Conservation (phyloP, 2,888 invertebrate genomes). For the Deilephila porcellus region DNA sequence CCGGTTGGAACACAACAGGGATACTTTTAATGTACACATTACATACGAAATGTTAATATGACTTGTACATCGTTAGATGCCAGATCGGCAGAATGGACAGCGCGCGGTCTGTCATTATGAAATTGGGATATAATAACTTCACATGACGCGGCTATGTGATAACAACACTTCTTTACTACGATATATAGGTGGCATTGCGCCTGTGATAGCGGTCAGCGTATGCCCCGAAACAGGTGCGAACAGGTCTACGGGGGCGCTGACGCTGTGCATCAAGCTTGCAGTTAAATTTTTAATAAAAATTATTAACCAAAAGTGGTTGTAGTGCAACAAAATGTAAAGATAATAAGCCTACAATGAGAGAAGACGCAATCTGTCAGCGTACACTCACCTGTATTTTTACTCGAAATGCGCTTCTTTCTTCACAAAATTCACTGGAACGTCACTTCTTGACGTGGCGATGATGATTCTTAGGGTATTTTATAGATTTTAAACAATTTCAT, state of each 20-base stretch:
- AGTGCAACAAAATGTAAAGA: slow-evolving; percentile 56
- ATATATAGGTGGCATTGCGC: slow-evolving; percentile 39
- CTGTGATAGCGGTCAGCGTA: slow-evolving; percentile 48
- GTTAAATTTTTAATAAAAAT: not conserved
- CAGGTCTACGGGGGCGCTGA: slow-evolving; percentile 28
- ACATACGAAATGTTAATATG: slow-evolving; percentile 59
- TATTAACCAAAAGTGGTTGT: slow-evolving; percentile 54
- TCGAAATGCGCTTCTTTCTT: slow-evolving; percentile 70
- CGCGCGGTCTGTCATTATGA: slow-evolving; percentile 72
- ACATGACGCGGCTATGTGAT: slow-evolving; percentile 57
- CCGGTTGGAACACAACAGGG: slow-evolving; percentile 69
- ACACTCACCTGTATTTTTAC: slow-evolving; percentile 80
- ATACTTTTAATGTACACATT: slow-evolving; percentile 58
- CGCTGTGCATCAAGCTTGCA: not conserved
- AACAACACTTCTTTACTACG: slow-evolving; percentile 51
- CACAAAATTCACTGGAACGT: slow-evolving; percentile 74
- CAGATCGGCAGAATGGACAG: slow-evolving; percentile 67
- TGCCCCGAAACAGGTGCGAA: slow-evolving; percentile 58
- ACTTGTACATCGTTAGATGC: slow-evolving; percentile 70
- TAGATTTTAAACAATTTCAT: slow-evolving; percentile 80
- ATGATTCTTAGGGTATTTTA: slow-evolving; percentile 79
- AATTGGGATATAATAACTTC: slow-evolving; percentile 64
- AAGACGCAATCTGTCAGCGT: slow-evolving; percentile 82
- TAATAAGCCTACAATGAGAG: slow-evolving; percentile 67
- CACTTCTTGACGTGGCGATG: slow-evolving; percentile 70